phyloP scores from a whole-genome alignment of 1,140 invertebrate species.

The Drosophila orosa region DNA sequence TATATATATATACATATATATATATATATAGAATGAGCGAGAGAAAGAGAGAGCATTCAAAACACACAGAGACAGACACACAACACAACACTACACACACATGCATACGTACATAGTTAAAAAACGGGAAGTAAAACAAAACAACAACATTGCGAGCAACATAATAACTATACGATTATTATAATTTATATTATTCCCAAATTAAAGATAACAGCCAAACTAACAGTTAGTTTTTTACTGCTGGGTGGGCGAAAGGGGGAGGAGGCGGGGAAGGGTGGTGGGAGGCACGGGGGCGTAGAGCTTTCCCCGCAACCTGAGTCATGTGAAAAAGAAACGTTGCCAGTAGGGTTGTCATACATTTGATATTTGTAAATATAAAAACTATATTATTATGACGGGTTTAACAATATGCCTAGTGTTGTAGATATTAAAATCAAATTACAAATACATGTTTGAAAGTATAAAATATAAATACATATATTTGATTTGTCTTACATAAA shows the following conservation, averaged over 20 bases:
- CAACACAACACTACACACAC: slow-evolving; percentile 45
- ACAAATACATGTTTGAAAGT: too few relatives aligned
- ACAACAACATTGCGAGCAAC: slow-evolving; percentile 76
- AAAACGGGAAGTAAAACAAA: slow-evolving; percentile 77
- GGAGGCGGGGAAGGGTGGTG: not conserved
- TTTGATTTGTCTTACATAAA: not conserved
- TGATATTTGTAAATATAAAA: not conserved
- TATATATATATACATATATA: slow-evolving; percentile 32
- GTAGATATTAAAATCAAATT: not conserved
- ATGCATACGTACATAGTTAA: slow-evolving; percentile 72
- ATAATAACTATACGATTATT: slow-evolving; percentile 82
- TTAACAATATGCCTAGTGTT: not conserved
- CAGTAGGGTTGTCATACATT: slow-evolving; percentile 8
- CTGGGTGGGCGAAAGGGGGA: not conserved
- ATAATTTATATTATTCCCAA: slow-evolving; percentile 83
- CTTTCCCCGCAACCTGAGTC: slow-evolving; percentile 68
- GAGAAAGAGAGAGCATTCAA: slow-evolving; percentile 60
- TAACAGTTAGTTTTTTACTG: slow-evolving; percentile 34
- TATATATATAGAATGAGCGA: slow-evolving; percentile 32
- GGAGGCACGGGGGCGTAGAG: slow-evolving; percentile 22
- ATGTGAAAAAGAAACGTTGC: slow-evolving; percentile 45
- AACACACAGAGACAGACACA: slow-evolving; percentile 48
- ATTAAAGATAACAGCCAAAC: slow-evolving; percentile 82
- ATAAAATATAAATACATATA: not conserved
- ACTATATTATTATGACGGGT: not conserved